Evolutionary conservation across 1,140 invertebrate genomes (phyloP).

Genomic region (Propsilocerus akamusi): DNA sequence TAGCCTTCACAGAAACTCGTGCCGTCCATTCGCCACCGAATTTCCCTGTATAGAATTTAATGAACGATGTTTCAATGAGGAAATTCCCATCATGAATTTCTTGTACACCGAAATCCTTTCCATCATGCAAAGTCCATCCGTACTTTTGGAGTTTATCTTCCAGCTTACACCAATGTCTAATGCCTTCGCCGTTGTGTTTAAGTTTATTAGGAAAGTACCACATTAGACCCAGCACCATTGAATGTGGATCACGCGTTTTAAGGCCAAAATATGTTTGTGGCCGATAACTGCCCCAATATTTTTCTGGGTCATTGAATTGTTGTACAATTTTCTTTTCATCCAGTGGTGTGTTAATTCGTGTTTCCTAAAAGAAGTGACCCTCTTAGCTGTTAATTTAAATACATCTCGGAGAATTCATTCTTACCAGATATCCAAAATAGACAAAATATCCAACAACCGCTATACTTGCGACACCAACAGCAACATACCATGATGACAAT

Average conservation of each 20-base stretch:
- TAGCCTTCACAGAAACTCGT: constrained; percentile 44
- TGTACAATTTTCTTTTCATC: constrained; percentile 46
- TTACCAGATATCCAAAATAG: constrained; percentile 51
- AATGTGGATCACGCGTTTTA: constrained; percentile 72
- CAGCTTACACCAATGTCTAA: constrained; percentile 88
- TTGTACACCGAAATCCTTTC: constrained; percentile 79
- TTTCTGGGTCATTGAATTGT: constrained; percentile 48
- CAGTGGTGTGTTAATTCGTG: constrained; percentile 71
- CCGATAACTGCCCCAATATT: constrained; percentile 87
- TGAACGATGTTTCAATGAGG: constrained; percentile 67
- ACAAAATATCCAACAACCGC: constrained; percentile 49
- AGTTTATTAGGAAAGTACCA: constrained; percentile 73
- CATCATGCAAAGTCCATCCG: constrained; percentile 87
- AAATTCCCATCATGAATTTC: constrained; percentile 66
- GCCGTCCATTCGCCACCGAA: constrained; percentile 89
- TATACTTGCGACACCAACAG: constrained; percentile 30
- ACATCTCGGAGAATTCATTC: not conserved
- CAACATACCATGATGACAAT: constrained; percentile 29
- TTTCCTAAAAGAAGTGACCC: constrained; percentile 29
- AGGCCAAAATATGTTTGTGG: constrained; percentile 78
- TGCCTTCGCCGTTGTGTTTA: constrained; percentile 41
- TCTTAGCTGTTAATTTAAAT: not conserved
- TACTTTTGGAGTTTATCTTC: constrained; percentile 60
- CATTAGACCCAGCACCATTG: constrained; percentile 85
- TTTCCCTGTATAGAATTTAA: constrained; percentile 59